phyloP scores from a whole-genome alignment of 2,888 invertebrate genomes.

The Ormyrus nitidulus region DNA sequence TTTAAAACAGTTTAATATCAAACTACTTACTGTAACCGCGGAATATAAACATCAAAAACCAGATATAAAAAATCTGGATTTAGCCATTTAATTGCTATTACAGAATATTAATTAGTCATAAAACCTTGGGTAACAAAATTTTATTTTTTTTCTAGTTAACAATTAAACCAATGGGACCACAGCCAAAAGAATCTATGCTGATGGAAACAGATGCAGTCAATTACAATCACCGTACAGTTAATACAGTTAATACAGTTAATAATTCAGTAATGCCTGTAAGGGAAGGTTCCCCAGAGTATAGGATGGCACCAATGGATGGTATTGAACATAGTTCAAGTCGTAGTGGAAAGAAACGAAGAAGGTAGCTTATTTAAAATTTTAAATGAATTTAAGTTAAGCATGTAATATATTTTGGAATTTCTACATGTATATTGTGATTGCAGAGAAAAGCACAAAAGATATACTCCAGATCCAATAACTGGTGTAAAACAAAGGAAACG shows the following conservation, averaged over 20 bases:
- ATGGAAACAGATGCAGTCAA: constrained; percentile 63
- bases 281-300: constrained; percentile 73
- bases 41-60: too few relatives aligned
- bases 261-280: constrained; percentile 66
- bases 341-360: constrained; percentile 73
- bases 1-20: too few relatives aligned
- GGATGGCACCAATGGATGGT: constrained; percentile 72
- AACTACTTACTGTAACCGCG: too few relatives aligned
- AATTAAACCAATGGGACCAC: constrained; percentile 72
- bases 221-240: constrained; percentile 64
- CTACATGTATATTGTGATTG: constrained; percentile 2
- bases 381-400: too few relatives aligned
- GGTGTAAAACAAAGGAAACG: constrained; percentile 84
- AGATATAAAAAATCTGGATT: too few relatives aligned
- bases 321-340: constrained; percentile 68
- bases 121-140: background rate
- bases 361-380: constrained; percentile 55
- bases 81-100: too few relatives aligned
- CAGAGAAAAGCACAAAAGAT: constrained; percentile 85
- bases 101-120: background rate
- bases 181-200: constrained; percentile 63
- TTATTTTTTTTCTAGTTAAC: constrained; percentile 65
- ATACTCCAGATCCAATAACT: constrained; percentile 82
- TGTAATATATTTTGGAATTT: background rate
- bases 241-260: constrained; percentile 60